Evolutionary conservation across 2,888 invertebrate genomes (phyloP).

Genomic region (Argyresthia albistria): DNA sequence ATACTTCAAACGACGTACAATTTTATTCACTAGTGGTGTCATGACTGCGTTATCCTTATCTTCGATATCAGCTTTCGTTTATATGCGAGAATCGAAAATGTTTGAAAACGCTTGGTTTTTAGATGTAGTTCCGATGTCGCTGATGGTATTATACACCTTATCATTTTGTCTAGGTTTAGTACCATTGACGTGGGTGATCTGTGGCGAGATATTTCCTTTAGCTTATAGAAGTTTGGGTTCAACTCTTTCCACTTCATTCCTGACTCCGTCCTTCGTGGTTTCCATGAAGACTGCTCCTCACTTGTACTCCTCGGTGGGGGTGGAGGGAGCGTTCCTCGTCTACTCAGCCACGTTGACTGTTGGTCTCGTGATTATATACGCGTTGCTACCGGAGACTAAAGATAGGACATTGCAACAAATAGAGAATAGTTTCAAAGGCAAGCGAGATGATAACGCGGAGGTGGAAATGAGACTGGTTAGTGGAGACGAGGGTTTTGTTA

Average conservation of each 20-base stretch:
- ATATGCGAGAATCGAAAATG: constrained; percentile 40
- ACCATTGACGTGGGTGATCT: constrained; percentile 61
- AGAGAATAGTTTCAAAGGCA: constrained; percentile 58
- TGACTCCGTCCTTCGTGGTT: constrained; percentile 54
- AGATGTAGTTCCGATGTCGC: constrained; percentile 43
- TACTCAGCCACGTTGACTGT: constrained; percentile 47
- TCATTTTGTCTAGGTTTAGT: constrained; percentile 59
- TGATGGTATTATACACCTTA: constrained; percentile 53
- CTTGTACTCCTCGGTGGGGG: constrained; percentile 53
- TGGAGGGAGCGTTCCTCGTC: constrained; percentile 56
- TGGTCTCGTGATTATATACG: constrained; percentile 44
- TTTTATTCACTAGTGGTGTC: constrained; percentile 50
- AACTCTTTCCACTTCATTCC: constrained; percentile 54
- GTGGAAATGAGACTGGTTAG: constrained; percentile 48
- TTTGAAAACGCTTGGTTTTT: constrained; percentile 39
- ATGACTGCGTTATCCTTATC: constrained; percentile 49
- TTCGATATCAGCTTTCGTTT: constrained; percentile 48
- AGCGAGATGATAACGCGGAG: constrained; percentile 34
- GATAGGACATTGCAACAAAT: constrained; percentile 59
- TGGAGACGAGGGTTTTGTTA: constrained; percentile 19
- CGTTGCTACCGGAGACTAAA: constrained; percentile 56
- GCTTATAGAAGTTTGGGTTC: constrained; percentile 61
- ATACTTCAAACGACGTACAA: constrained; percentile 46
- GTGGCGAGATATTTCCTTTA: constrained; percentile 61
- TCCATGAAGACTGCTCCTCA: constrained; percentile 67